Conservation (phyloP, 2,888 invertebrate genomes). For the Dryomyza anilis region DNA sequence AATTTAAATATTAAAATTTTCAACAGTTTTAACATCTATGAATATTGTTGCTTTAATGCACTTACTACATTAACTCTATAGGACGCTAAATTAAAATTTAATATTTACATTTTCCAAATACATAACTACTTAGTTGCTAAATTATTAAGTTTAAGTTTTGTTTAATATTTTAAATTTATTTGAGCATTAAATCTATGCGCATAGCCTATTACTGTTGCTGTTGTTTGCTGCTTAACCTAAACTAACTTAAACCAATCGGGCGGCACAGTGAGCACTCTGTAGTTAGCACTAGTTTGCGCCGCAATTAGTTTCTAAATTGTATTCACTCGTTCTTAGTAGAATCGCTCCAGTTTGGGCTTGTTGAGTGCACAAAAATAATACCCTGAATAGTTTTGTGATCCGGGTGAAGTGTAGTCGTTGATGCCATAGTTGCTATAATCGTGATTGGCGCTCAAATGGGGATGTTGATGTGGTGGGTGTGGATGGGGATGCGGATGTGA, state of each 20-base stretch:
- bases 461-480: too few relatives aligned
- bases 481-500: constrained; percentile 37
- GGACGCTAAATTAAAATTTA: not conserved
- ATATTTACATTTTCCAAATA: constrained; percentile 12
- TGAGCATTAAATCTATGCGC: constrained; percentile 22
- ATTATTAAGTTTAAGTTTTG: not conserved
- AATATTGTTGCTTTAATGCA: too few relatives aligned
- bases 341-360: constrained; percentile 58
- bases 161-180: constrained; percentile 16
- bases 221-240: not conserved
- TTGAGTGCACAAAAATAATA: constrained; percentile 61
- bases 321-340: constrained; percentile 43
- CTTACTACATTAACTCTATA: not conserved
- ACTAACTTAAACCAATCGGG: too few relatives aligned
- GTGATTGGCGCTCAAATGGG: constrained; percentile 39
- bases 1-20: too few relatives aligned
- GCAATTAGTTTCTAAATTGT: not conserved
- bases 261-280: constrained; percentile 14
- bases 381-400: constrained; percentile 60
- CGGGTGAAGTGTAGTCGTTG: constrained; percentile 57
- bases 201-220: not conserved
- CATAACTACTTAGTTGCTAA: too few relatives aligned
- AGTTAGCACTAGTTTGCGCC: not conserved
- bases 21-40: too few relatives aligned
- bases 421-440: constrained; percentile 56